Evolutionary conservation across 2,113 vertebrate genomes (phyloP).

Genomic region (Rhineura floridana): DNA sequence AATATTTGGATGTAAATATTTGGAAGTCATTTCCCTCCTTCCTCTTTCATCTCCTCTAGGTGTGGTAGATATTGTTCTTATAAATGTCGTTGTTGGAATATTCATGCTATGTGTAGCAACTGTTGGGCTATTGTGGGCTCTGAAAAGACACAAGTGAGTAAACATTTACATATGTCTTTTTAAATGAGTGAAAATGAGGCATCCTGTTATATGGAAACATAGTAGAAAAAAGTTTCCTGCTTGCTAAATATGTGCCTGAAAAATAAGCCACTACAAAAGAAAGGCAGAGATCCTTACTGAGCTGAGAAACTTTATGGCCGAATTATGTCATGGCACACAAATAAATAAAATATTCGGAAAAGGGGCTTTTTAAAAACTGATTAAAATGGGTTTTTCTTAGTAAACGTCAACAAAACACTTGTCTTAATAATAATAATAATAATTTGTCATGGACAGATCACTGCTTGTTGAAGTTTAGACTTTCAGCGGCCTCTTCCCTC

Average conservation of each 20-base stretch:
- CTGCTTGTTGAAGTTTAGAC: too few relatives aligned
- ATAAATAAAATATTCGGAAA: too few relatives aligned
- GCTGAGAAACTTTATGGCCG: neutral
- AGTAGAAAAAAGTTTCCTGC: neutral
- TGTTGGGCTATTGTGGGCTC: conserved; percentile 53
- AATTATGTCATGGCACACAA: neutral
- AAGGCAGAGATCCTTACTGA: neutral
- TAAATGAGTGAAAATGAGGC: neutral
- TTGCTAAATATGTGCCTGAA: neutral
- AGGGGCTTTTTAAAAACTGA: neutral
- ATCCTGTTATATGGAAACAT: neutral
- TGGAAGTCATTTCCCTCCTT: neutral
- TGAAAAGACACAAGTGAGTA: conserved; percentile 74
- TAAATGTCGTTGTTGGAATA: conserved; percentile 56
- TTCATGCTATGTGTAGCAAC: conserved; percentile 64
- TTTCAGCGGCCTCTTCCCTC: too few relatives aligned
- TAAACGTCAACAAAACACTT: neutral
- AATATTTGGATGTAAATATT: neutral
- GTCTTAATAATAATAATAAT: too few relatives aligned
- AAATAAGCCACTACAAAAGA: neutral
- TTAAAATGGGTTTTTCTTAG: neutral
- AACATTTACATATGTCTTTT: conserved; percentile 1
- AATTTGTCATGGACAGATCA: too few relatives aligned
- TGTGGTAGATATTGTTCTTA: conserved; percentile 60
- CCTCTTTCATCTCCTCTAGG: conserved; percentile 54